phyloP scores from a whole-genome alignment of 2,888 invertebrate species.

The Coenonympha glycerion region DNA sequence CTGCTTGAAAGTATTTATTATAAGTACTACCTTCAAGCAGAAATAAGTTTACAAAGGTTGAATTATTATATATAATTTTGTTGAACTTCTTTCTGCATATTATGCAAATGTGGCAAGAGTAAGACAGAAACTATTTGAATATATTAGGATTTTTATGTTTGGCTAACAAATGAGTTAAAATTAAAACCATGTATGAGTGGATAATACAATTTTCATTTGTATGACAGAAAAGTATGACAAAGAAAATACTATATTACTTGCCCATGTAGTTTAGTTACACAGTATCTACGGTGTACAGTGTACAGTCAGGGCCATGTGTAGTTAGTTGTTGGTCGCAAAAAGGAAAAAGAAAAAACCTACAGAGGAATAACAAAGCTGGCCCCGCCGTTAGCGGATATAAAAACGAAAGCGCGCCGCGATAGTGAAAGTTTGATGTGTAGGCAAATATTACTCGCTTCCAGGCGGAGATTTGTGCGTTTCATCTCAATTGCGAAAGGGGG shows the following conservation, averaged over 20 bases:
- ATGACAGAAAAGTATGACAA: not conserved
- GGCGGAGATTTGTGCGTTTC: conserved; percentile 71
- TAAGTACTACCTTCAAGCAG: no score
- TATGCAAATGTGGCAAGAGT: no score
- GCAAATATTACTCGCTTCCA: conserved; percentile 71
- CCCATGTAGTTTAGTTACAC: not conserved
- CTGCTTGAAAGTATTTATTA: not conserved
- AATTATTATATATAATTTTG: no score
- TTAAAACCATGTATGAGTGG: not conserved
- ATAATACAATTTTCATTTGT: conserved; percentile 4
- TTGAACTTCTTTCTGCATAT: no score
- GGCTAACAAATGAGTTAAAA: not conserved
- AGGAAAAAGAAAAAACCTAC: conserved; percentile 37
- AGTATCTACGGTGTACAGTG: no score
- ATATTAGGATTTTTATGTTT: conserved; percentile 4
- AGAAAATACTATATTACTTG: not conserved
- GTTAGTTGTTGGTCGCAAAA: conserved; percentile 35
- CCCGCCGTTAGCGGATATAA: conserved; percentile 60
- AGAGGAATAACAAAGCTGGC: conserved; percentile 61
- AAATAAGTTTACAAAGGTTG: no score
- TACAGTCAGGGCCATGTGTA: conserved; percentile 28
- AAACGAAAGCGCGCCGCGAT: conserved; percentile 72
- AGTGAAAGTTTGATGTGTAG: conserved; percentile 77
- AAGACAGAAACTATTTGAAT: no score
- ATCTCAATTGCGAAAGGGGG: conserved; percentile 56